Evolutionary conservation across 2,888 invertebrate genomes (phyloP).

Genomic region (Tipula vernalis): DNA sequence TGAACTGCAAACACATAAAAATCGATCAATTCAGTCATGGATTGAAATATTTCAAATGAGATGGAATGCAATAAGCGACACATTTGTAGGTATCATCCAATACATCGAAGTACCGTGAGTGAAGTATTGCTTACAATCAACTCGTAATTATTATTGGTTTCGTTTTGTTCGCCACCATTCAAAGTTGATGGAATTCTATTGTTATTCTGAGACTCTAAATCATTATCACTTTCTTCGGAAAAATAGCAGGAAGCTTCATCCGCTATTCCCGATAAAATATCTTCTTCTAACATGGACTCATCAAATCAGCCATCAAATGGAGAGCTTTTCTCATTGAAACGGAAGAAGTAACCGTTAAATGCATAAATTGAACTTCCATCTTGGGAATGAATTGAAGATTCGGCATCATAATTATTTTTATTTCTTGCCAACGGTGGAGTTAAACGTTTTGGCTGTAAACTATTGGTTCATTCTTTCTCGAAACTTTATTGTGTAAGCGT

Average conservation of each 20-base stretch:
- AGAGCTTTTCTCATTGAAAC: conserved; percentile 42
- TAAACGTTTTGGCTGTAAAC: not conserved
- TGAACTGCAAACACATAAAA: conserved; percentile 86
- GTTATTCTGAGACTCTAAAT: conserved; percentile 28
- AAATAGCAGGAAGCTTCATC: conserved; percentile 35
- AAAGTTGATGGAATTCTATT: not conserved
- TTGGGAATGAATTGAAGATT: conserved; percentile 34
- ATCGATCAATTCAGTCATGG: conserved; percentile 87
- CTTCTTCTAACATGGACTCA: conserved; percentile 47
- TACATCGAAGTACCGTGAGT: conserved; percentile 74
- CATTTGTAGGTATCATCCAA: conserved; percentile 88
- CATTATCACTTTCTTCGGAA: conserved; percentile 35
- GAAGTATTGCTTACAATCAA: conserved; percentile 84
- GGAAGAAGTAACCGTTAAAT: conserved; percentile 40
- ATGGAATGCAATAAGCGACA: conserved; percentile 79
- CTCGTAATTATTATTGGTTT: not conserved
- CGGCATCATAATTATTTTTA: conserved; percentile 21
- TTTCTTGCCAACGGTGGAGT: conserved; percentile 33
- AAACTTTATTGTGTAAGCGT: conserved; percentile 16
- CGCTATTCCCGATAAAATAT: conserved; percentile 47
- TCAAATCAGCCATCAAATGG: conserved; percentile 63
- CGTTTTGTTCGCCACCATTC: conserved; percentile 20
- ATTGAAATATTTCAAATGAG: conserved; percentile 78
- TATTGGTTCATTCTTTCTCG: not conserved
- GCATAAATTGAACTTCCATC: conserved; percentile 37